Conservation (phyloP, 2,113 vertebrate species). For the Plecturocebus donacophilus region DNA sequence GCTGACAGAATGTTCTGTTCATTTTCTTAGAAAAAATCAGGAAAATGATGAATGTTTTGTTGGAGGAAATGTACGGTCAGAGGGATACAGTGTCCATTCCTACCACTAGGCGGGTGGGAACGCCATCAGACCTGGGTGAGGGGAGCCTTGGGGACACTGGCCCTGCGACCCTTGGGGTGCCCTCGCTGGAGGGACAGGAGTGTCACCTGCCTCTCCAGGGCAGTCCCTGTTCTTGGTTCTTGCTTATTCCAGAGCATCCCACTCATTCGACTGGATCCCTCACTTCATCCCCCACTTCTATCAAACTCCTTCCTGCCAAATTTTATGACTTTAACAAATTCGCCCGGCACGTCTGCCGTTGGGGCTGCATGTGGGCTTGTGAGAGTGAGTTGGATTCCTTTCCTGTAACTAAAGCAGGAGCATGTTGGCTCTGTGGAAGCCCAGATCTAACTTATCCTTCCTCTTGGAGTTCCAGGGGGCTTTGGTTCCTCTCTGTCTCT, state of each 20-base stretch:
- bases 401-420: background rate
- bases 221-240: background rate
- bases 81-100: background rate
- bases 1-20: background rate
- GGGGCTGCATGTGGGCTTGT: background rate
- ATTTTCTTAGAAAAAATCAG: background rate
- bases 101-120: background rate
- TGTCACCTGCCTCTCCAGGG: accelerated
- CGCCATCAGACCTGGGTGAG: background rate
- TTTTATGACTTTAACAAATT: background rate
- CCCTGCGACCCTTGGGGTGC: accelerated
- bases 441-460: slow-evolving; percentile 12
- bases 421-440: background rate
- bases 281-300: background rate
- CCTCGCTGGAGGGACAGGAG: accelerated
- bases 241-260: background rate
- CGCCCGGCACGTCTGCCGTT: background rate
- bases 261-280: background rate
- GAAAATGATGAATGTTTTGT: background rate
- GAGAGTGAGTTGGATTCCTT: background rate
- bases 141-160: accelerated
- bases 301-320: background rate
- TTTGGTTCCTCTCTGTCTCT: background rate
- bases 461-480: background rate
- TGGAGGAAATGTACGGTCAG: background rate